A percentile compares a stretch with the other conserved stretches of the same genome.
phyloP scores from a whole-genome alignment of 1,140 invertebrate species.

The Leptinotarsa defecta region DNA sequence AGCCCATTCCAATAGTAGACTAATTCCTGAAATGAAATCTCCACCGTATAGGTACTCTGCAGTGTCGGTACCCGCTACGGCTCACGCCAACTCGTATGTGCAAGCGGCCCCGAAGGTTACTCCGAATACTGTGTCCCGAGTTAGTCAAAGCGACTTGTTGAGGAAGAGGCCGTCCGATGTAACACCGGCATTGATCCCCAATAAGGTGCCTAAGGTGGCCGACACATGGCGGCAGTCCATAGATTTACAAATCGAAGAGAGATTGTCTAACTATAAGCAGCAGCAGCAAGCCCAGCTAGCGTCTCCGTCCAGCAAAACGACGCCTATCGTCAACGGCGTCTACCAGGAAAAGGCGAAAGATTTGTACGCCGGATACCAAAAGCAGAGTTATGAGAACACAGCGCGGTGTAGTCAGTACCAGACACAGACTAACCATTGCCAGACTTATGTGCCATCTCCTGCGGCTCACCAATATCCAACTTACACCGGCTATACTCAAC shows the following conservation, averaged over 20 bases:
- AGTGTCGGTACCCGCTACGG: constrained; percentile 21
- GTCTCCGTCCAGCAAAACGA: constrained; percentile 28
- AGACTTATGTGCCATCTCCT: constrained; percentile 49
- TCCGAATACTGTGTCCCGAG: not conserved
- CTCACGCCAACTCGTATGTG: constrained; percentile 33
- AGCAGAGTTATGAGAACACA: constrained; percentile 24
- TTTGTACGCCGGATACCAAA: constrained; percentile 11
- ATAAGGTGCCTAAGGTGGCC: constrained; percentile 57
- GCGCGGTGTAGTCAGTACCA: constrained; percentile 32
- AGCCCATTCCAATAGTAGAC: constrained; percentile 19
- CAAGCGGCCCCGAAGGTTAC: constrained; percentile 17
- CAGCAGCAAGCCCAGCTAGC: constrained; percentile 35
- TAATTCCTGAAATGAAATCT: not conserved
- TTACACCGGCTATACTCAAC: constrained; percentile 31
- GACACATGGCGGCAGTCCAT: constrained; percentile 61
- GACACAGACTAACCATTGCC: constrained; percentile 41
- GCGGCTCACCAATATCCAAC: constrained; percentile 46
- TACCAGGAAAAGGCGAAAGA: constrained; percentile 41
- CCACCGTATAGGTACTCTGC: constrained; percentile 12
- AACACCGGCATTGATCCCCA: constrained; percentile 50
- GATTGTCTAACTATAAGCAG: constrained; percentile 54
- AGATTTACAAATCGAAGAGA: constrained; percentile 63
- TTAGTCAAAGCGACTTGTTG: constrained; percentile 28
- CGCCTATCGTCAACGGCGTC: constrained; percentile 43
- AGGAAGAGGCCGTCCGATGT: constrained; percentile 55